These are phyloP conservation scores for Manis javanica DNA, from an alignment of 2,797 vertebrate species.

Conservation along the genomic window DNA sequence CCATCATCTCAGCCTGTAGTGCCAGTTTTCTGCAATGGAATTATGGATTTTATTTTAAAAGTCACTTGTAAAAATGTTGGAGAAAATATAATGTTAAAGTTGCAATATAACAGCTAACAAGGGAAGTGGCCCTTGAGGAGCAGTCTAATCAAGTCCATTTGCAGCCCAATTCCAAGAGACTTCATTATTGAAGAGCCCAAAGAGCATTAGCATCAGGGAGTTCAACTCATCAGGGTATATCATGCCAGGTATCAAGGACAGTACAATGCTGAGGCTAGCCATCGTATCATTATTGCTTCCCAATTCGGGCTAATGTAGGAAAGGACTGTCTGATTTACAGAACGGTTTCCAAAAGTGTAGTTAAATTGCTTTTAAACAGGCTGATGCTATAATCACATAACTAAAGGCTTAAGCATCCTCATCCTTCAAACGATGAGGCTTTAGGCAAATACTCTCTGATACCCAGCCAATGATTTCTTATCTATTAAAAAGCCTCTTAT, in stretches of 20 bases:
- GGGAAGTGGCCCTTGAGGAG: neutral
- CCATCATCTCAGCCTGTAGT: neutral
- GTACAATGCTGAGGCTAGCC: neutral
- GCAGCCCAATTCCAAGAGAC: neutral
- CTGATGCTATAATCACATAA: conserved; percentile 5
- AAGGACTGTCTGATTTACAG: conserved; percentile 34
- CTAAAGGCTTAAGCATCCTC: neutral
- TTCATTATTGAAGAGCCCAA: neutral
- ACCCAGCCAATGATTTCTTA: neutral
- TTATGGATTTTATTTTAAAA: conserved; percentile 65
- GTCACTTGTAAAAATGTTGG: conserved; percentile 62
- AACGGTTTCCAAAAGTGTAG: neutral
- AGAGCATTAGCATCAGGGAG: neutral
- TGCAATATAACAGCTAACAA: neutral
- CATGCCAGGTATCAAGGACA: neutral
- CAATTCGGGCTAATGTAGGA: conserved; percentile 8
- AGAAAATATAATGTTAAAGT: conserved; percentile 56
- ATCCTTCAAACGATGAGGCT: conserved; percentile 8
- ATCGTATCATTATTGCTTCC: neutral
- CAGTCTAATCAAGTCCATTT: neutral
- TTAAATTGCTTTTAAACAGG: conserved; percentile 50
- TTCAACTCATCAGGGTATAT: neutral
- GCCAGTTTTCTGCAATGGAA: conserved; percentile 47
- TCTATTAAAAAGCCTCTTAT: conserved; percentile 1
- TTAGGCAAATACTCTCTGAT: neutral